Evolutionary conservation across 2,888 invertebrate genomes (phyloP).

Genomic region (Bellardia pandia): DNA sequence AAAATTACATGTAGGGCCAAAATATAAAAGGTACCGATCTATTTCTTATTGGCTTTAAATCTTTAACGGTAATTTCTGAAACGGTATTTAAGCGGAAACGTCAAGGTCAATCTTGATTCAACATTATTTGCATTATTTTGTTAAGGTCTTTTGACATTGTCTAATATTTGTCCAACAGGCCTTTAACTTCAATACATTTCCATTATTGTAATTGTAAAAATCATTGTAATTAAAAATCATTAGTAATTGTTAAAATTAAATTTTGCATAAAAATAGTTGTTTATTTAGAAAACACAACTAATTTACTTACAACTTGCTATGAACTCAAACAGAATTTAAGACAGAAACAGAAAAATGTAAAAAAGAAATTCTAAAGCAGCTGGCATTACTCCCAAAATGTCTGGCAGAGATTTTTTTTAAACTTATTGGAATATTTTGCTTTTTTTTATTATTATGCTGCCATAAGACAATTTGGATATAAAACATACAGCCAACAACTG

Average conservation of each 20-base stretch:
- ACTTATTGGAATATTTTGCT: conserved; percentile 60
- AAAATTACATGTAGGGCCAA: no score
- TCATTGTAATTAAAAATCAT: background rate
- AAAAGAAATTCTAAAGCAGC: conserved; percentile 62
- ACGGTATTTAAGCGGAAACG: no score
- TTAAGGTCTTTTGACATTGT: no score
- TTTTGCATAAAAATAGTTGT: background rate
- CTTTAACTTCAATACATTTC: background rate
- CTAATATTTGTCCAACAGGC: no score
- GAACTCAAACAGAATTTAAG: background rate
- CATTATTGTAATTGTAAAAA: background rate
- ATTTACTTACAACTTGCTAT: conserved; percentile 25
- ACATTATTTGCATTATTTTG: no score
- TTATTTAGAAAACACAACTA: conserved; percentile 22
- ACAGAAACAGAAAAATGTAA: background rate
- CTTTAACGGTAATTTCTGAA: no score
- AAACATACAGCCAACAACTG: conserved; percentile 75
- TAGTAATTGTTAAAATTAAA: no score
- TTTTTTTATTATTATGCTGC: conserved; percentile 36
- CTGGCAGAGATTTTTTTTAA: conserved; percentile 74
- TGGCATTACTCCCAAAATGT: conserved; percentile 81
- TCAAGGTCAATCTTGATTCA: no score
- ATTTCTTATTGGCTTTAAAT: no score
- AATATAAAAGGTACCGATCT: no score
- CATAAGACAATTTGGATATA: conserved; percentile 74